Conservation (phyloP, 2,113 vertebrate genomes). For the Scomber japonicus region DNA sequence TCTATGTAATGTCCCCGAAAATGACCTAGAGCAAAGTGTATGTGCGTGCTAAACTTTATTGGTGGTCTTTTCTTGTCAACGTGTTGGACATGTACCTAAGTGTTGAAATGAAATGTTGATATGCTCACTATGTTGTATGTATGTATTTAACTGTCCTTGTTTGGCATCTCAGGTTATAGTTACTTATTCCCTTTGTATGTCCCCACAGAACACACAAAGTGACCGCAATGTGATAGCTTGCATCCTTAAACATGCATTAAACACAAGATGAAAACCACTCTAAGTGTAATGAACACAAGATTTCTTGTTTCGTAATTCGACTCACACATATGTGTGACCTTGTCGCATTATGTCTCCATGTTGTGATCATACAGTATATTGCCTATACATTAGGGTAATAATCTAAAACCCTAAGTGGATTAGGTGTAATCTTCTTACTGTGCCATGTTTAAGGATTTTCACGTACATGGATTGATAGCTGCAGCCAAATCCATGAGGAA, state of each 20-base stretch:
- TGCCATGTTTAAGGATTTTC: constrained; percentile 64
- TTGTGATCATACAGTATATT: constrained; percentile 62
- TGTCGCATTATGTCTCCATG: constrained; percentile 58
- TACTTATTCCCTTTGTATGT: background rate
- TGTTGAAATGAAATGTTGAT: constrained; percentile 10
- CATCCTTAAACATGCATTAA: background rate
- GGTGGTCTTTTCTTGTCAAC: constrained; percentile 2
- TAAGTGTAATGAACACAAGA: background rate
- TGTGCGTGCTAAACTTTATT: constrained; percentile 26
- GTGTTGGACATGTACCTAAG: background rate
- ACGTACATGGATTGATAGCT: constrained; percentile 57
- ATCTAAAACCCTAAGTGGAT: constrained; percentile 70
- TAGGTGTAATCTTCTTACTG: constrained; percentile 73
- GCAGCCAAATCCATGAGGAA: constrained; percentile 57
- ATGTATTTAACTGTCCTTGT: background rate
- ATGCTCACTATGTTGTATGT: background rate
- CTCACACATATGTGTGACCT: constrained; percentile 48
- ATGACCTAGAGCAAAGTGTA: no score
- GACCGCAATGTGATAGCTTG: background rate
- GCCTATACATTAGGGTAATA: constrained; percentile 72
- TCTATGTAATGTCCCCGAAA: no score
- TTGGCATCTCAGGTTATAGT: background rate
- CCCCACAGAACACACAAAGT: background rate
- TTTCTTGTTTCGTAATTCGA: background rate
- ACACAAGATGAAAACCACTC: no score